Conservation (phyloP, 2,797 vertebrate genomes). For the Alectoris magna region DNA sequence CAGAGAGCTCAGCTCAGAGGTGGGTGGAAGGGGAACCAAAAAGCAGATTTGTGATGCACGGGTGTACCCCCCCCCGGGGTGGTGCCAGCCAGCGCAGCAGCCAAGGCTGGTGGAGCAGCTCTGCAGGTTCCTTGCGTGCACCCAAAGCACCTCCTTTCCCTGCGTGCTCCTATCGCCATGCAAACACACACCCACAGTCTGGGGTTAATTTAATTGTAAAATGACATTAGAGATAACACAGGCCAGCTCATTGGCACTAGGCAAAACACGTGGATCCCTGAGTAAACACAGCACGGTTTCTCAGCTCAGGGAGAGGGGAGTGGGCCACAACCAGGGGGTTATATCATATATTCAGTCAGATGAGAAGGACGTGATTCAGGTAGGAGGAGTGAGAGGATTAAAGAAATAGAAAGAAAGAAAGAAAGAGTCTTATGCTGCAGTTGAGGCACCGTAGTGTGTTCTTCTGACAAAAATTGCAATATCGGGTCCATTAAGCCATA, state of each 20-base stretch:
- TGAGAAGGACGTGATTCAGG: neutral
- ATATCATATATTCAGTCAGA: neutral
- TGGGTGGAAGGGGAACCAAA: conserved; percentile 73
- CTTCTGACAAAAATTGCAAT: neutral
- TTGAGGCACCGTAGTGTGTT: neutral
- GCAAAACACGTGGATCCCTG: conserved; percentile 54
- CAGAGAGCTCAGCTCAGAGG: conserved; percentile 69
- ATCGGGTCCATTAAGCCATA: neutral
- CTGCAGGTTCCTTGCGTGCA: conserved; percentile 68
- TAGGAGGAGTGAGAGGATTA: neutral
- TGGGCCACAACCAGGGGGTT: neutral
- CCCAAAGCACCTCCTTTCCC: conserved; percentile 72
- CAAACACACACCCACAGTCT: conserved; percentile 72
- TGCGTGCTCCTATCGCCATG: conserved; percentile 40
- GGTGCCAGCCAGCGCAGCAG: conserved; percentile 72
- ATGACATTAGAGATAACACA: conserved; percentile 62
- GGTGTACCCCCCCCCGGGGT: conserved; percentile 74
- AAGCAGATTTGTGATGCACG: conserved; percentile 73
- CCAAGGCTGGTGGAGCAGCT: conserved; percentile 62
- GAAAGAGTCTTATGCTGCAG: neutral
- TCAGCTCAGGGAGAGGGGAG: neutral
- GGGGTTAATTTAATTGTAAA: conserved; percentile 67
- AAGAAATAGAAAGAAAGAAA: neutral
- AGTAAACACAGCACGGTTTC: neutral
- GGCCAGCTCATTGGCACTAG: conserved; percentile 62